Evolutionary conservation across 2,797 vertebrate genomes (phyloP).

Genomic region (Myotis myotis): DNA sequence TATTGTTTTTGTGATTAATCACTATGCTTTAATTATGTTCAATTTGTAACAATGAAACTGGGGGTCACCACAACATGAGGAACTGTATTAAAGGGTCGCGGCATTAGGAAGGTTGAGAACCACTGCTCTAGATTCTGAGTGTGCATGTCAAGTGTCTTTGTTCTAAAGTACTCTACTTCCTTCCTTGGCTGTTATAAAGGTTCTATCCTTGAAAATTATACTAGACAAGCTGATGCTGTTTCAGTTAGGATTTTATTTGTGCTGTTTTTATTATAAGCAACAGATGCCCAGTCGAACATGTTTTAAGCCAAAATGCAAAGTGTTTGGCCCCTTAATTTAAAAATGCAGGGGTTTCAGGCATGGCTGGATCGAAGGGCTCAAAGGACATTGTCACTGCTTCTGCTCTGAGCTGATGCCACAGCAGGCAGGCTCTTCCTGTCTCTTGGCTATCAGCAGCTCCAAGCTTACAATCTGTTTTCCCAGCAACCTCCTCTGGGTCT

Average conservation of each 20-base stretch:
- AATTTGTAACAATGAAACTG: too few species aligned
- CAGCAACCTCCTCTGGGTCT: neutral
- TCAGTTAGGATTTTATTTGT: conserved; percentile 23
- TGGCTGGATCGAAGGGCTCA: neutral
- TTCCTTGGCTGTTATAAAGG: neutral
- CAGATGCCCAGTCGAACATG: neutral
- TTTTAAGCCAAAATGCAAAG: neutral
- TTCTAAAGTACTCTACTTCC: neutral
- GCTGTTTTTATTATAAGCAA: neutral
- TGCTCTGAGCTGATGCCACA: neutral
- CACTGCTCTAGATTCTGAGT: neutral
- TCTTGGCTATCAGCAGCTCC: neutral
- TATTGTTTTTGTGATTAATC: too few species aligned
- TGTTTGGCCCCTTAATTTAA: neutral
- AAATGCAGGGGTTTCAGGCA: neutral
- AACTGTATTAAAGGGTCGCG: too few species aligned
- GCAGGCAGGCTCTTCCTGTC: neutral
- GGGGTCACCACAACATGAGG: too few species aligned
- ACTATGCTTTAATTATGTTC: too few species aligned
- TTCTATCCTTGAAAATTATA: conserved; percentile 13
- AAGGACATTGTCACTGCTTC: neutral
- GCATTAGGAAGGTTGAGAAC: too few species aligned
- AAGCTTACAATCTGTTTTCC: neutral
- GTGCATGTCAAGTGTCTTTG: neutral
- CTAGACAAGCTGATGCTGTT: neutral